Conservation (phyloP, 2,888 invertebrate genomes). For the Euspilapteryx auroguttella region DNA sequence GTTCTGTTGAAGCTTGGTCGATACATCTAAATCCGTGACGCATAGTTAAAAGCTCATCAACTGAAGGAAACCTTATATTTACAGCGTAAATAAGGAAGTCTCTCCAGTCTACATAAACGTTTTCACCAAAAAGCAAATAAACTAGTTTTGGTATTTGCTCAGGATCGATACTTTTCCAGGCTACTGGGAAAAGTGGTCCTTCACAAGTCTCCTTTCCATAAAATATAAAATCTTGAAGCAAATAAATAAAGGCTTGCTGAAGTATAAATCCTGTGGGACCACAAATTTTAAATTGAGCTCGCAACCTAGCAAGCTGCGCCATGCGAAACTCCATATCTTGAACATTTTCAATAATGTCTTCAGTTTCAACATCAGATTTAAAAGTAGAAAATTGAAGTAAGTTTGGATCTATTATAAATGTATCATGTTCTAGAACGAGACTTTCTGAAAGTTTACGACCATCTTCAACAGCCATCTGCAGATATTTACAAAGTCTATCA, state of each 20-base stretch:
- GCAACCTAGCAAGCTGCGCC: slow-evolving; percentile 28
- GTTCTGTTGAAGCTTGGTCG: slow-evolving; percentile 38
- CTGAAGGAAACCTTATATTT: slow-evolving; percentile 54
- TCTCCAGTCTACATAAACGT: slow-evolving; percentile 64
- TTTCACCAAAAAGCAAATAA: slow-evolving; percentile 50
- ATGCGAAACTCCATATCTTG: slow-evolving; percentile 30
- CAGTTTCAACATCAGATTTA: no score
- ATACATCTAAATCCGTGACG: slow-evolving; percentile 43
- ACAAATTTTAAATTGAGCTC: slow-evolving; percentile 35
- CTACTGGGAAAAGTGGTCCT: slow-evolving; percentile 25
- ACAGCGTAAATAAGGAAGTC: slow-evolving; percentile 67
- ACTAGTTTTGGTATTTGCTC: slow-evolving; percentile 42
- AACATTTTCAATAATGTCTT: no score
- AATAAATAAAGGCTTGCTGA: slow-evolving; percentile 47
- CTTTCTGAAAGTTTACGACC: slow-evolving; percentile 41
- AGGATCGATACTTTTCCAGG: slow-evolving; percentile 40
- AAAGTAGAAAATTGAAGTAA: slow-evolving; percentile 26
- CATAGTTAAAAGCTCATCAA: slow-evolving; percentile 50
- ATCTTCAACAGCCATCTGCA: slow-evolving; percentile 54
- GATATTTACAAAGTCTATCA: slow-evolving; percentile 45
- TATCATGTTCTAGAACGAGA: slow-evolving; percentile 46
- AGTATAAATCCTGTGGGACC: slow-evolving; percentile 39
- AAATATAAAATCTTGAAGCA: slow-evolving; percentile 51
- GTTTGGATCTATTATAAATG: slow-evolving; percentile 48
- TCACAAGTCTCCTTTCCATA: slow-evolving; percentile 44